A percentile compares a stretch with the other conserved stretches of the same genome.
These are phyloP conservation scores for Thalassoma bifasciatum DNA, from an alignment of 2,113 vertebrate genomes.

Conservation along the genomic window DNA sequence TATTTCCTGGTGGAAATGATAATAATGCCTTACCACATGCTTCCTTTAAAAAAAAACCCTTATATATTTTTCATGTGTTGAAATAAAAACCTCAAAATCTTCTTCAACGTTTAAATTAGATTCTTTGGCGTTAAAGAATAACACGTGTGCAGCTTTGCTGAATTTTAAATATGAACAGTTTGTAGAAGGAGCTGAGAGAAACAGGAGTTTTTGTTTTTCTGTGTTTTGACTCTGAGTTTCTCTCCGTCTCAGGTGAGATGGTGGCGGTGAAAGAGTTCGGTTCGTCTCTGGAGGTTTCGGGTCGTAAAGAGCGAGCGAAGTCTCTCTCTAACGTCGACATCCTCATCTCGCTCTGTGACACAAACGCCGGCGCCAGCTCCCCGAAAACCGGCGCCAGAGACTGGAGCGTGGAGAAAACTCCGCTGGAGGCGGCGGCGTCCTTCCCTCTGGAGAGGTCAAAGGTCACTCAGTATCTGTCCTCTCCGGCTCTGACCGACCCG, in stretches of 20 bases:
- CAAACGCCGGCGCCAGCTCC: not conserved
- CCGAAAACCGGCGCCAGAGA: not conserved
- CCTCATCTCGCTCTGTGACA: slow-evolving; percentile 71
- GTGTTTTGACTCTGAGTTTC: not conserved
- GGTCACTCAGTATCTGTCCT: slow-evolving; percentile 73
- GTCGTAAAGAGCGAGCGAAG: slow-evolving; percentile 37
- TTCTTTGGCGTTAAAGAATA: no score
- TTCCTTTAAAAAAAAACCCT: no score
- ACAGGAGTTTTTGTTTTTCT: no score
- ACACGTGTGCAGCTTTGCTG: no score
- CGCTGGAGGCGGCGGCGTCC: slow-evolving; percentile 79
- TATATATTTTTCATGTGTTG: no score
- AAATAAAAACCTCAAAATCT: no score
- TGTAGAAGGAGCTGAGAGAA: no score
- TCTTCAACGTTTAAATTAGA: no score
- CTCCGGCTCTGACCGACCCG: slow-evolving; percentile 63
- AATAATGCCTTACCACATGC: no score
- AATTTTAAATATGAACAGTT: no score
- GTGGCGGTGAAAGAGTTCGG: slow-evolving; percentile 66
- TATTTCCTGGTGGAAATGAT: no score
- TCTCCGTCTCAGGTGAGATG: slow-evolving; percentile 38
- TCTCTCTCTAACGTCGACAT: slow-evolving; percentile 68
- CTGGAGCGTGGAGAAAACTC: slow-evolving; percentile 54
- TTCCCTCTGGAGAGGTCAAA: slow-evolving; percentile 83
- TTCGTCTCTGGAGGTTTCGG: slow-evolving; percentile 60